Evolutionary conservation across 2,113 vertebrate genomes (phyloP).

Genomic region (Tetraodon nigroviridis): DNA sequence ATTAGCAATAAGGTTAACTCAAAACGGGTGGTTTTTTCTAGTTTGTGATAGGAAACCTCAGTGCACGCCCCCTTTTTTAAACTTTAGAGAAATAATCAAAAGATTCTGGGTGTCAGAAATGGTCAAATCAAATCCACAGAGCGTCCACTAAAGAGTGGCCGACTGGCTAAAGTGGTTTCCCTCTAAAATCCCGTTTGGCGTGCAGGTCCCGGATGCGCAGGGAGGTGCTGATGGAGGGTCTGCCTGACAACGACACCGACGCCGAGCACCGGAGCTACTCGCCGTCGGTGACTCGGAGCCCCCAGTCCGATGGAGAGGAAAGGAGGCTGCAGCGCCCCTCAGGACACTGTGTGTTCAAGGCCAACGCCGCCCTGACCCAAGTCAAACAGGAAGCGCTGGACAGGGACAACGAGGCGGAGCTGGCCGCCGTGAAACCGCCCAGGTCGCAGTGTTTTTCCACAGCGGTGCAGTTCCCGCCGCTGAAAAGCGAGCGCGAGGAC

Average conservation of each 20-base stretch:
- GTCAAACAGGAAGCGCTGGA: slow-evolving; percentile 83
- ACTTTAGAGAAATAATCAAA: no score
- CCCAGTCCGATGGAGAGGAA: slow-evolving; percentile 82
- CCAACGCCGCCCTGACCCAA: slow-evolving; percentile 52
- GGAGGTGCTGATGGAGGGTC: slow-evolving; percentile 90
- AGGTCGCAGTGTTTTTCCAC: slow-evolving; percentile 60
- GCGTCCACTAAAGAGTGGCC: no score
- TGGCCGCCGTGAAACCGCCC: slow-evolving; percentile 10
- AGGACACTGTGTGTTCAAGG: slow-evolving; percentile 37
- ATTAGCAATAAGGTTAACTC: no score
- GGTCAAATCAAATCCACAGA: no score
- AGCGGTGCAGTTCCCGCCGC: slow-evolving; percentile 48
- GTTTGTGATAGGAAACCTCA: no score
- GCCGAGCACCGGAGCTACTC: slow-evolving; percentile 75
- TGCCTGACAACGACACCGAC: slow-evolving; percentile 88
- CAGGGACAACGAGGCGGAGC: slow-evolving; percentile 59
- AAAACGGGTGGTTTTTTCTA: no score
- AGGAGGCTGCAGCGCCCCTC: slow-evolving; percentile 69
- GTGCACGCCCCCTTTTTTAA: no score
- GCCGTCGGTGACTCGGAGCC: slow-evolving; percentile 72
- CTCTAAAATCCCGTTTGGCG: slow-evolving; percentile 27
- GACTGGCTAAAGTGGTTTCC: background rate
- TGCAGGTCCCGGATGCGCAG: slow-evolving; percentile 96
- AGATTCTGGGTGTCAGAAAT: no score
- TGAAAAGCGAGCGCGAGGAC: slow-evolving; percentile 72